Evolutionary conservation across 2,888 invertebrate genomes (phyloP).

Genomic region (Acanthosepion pharaonis): DNA sequence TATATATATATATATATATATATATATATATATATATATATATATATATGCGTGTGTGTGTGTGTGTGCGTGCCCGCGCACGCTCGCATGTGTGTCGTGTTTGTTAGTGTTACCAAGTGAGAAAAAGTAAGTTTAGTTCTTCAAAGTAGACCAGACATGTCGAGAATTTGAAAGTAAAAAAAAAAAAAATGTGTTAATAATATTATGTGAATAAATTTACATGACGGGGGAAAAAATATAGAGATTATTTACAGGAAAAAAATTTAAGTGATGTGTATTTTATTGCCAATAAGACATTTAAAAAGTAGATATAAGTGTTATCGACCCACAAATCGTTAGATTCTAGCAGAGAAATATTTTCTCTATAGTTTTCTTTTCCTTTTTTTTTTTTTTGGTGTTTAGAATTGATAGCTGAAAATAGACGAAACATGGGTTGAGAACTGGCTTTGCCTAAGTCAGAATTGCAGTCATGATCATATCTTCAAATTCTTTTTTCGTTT

Average conservation of each 20-base stretch:
- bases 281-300: neutral
- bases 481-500: neutral
- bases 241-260: neutral
- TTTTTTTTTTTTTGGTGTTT: neutral
- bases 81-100: too few species aligned
- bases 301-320: constrained; percentile 18
- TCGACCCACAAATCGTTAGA: neutral
- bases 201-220: neutral
- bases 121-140: too few species aligned
- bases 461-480: neutral
- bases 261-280: neutral
- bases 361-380: neutral
- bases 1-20: too few species aligned
- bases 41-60: too few species aligned
- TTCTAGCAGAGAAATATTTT: neutral
- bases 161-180: neutral
- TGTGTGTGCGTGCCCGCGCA: too few species aligned
- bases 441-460: neutral
- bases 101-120: too few species aligned
- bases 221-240: neutral
- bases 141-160: neutral
- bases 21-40: too few species aligned
- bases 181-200: neutral
- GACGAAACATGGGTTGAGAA: neutral
- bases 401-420: neutral